Evolutionary conservation across 1,140 invertebrate species (phyloP).

Genomic region (Chrysopa pallens): DNA sequence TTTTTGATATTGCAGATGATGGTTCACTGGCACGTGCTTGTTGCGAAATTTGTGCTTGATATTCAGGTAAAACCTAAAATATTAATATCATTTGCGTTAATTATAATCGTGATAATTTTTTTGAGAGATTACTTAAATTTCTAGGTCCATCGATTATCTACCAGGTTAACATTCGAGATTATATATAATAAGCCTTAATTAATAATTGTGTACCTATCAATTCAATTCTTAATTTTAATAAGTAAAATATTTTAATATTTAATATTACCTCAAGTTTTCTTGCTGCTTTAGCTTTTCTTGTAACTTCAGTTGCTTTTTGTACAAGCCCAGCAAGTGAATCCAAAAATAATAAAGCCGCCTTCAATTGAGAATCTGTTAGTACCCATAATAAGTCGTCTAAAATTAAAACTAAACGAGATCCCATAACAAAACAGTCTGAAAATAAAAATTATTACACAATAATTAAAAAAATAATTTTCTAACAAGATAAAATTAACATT

Average conservation of each 20-base stretch:
- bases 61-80: slow-evolving; percentile 53
- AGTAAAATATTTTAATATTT: too few relatives aligned
- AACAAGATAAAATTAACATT: too few relatives aligned
- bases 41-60: slow-evolving; percentile 56
- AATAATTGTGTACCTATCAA: too few relatives aligned
- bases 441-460: slow-evolving; percentile 11
- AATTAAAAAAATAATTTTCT: too few relatives aligned
- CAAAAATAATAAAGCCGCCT: slow-evolving; percentile 85
- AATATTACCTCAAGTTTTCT: slow-evolving; percentile 64
- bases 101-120: too few relatives aligned
- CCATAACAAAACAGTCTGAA: slow-evolving; percentile 82
- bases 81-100: too few relatives aligned
- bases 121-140: too few relatives aligned
- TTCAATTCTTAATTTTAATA: too few relatives aligned
- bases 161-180: too few relatives aligned
- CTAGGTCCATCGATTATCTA: too few relatives aligned
- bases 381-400: slow-evolving; percentile 97
- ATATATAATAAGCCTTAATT: too few relatives aligned
- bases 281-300: slow-evolving; percentile 73
- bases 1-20: slow-evolving; percentile 33
- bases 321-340: slow-evolving; percentile 78
- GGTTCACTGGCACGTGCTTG: slow-evolving; percentile 26
- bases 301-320: slow-evolving; percentile 61
- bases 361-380: slow-evolving; percentile 87
- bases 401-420: slow-evolving; percentile 79